phyloP scores from a whole-genome alignment of 1,140 invertebrate genomes.

The Euborellia annulipes region DNA sequence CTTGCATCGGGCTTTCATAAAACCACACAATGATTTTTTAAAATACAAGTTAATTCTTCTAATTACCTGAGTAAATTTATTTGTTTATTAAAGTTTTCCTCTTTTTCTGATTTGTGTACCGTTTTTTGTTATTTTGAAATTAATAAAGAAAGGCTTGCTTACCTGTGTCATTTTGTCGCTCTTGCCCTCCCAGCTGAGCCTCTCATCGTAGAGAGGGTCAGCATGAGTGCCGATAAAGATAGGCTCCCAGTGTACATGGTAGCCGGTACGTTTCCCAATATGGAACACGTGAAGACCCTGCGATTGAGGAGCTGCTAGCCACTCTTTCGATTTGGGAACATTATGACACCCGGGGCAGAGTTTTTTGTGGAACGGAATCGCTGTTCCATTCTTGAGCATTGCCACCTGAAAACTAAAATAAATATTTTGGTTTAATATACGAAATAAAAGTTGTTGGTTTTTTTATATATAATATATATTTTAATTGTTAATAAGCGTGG shows the following conservation, averaged over 20 bases:
- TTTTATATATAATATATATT: too few relatives aligned
- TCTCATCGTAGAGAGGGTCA: constrained; percentile 76
- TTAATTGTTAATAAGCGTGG: too few relatives aligned
- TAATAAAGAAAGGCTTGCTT: constrained; percentile 8
- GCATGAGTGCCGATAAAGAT: constrained; percentile 74
- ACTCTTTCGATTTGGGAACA: constrained; percentile 69
- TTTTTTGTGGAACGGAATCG: constrained; percentile 82
- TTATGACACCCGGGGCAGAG: constrained; percentile 77
- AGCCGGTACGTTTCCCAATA: constrained; percentile 62
- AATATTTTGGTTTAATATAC: too few relatives aligned
- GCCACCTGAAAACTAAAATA: constrained; percentile 30
- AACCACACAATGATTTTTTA: too few relatives aligned
- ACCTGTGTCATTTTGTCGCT: constrained; percentile 92
- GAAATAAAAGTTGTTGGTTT: too few relatives aligned
- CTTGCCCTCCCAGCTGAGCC: constrained; percentile 77
- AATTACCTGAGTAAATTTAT: too few relatives aligned
- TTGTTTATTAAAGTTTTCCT: too few relatives aligned
- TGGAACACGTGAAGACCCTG: constrained; percentile 62
- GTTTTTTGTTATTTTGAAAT: background rate
- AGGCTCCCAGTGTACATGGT: constrained; percentile 76
- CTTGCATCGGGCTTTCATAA: too few relatives aligned
- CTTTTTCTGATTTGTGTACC: too few relatives aligned
- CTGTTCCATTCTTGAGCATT: constrained; percentile 57
- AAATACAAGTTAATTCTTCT: too few relatives aligned
- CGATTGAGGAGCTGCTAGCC: constrained; percentile 55